These are phyloP conservation scores for Eumerus sabulonum DNA, from an alignment of 2,888 invertebrate genomes.

Conservation along the genomic window DNA sequence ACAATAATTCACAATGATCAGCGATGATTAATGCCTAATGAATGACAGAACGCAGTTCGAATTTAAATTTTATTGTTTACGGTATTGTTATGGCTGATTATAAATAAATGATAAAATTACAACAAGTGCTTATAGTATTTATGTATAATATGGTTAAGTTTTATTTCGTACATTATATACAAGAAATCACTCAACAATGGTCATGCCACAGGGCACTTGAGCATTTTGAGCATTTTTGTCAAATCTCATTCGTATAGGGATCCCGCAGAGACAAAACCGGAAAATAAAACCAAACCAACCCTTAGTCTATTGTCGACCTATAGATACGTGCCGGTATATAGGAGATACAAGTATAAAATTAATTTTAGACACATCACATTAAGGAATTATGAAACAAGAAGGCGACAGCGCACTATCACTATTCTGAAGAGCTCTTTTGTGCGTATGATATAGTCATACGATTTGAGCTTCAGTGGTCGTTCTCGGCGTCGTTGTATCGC, in stretches of 20 bases:
- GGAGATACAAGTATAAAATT: too few relatives aligned
- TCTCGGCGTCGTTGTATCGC: constrained; percentile 62
- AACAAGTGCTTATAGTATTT: neutral
- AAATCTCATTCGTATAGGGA: constrained; percentile 27
- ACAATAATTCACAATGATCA: constrained; percentile 16
- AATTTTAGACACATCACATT: constrained; percentile 55
- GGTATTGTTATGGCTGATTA: constrained; percentile 52
- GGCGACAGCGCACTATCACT: constrained; percentile 47
- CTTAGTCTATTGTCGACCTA: neutral
- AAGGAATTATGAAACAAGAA: constrained; percentile 20
- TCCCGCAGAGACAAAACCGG: constrained; percentile 41
- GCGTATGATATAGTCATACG: neutral
- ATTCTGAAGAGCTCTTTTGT: constrained; percentile 31
- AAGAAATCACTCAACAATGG: neutral
- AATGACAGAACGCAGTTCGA: constrained; percentile 1
- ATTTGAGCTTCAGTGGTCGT: constrained; percentile 27
- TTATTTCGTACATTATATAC: constrained; percentile 1
- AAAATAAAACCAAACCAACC: constrained; percentile 20
- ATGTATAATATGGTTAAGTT: neutral
- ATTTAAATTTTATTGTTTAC: too few relatives aligned
- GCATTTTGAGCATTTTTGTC: constrained; percentile 55
- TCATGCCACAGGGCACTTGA: constrained; percentile 36
- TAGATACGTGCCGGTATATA: too few relatives aligned
- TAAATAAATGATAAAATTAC: constrained; percentile 43
- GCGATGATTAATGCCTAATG: neutral